Conservation (phyloP, 35 echinoderm and acorn worm species). For the Amphiura filiformis region DNA sequence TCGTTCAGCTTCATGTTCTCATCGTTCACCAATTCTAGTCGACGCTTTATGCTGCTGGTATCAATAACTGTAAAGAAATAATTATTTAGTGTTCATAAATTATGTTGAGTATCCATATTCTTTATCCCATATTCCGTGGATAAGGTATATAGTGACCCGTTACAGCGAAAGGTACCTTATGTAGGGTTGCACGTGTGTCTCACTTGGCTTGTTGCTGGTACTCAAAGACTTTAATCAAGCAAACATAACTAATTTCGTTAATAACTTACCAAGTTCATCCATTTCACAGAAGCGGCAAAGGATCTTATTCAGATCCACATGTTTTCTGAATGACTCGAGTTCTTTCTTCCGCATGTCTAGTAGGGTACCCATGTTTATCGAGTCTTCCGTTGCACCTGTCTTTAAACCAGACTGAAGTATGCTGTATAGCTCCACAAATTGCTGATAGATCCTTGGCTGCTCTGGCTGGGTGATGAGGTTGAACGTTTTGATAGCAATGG, state of each 20-base stretch:
- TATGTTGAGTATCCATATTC: no score
- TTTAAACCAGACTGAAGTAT: neutral
- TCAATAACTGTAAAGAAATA: no score
- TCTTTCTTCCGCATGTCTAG: neutral
- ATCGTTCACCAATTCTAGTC: neutral
- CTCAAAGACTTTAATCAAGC: no score
- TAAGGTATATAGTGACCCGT: no score
- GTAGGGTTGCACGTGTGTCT: no score
- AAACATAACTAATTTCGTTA: no score
- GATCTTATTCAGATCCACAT: neutral
- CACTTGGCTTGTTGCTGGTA: no score
- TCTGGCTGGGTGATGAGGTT: neutral
- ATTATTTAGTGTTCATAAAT: no score
- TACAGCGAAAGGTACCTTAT: no score
- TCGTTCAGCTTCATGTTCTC: neutral
- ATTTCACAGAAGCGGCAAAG: neutral
- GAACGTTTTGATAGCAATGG: neutral
- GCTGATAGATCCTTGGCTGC: neutral
- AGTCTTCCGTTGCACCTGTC: neutral
- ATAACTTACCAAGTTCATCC: neutral
- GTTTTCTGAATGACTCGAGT: neutral
- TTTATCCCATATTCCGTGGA: no score
- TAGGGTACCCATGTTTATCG: neutral
- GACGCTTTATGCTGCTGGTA: no score
- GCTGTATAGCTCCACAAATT: neutral